Conservation (phyloP, 53 echinoderm and acorn worm genomes). For the Echinometra lucunter region DNA sequence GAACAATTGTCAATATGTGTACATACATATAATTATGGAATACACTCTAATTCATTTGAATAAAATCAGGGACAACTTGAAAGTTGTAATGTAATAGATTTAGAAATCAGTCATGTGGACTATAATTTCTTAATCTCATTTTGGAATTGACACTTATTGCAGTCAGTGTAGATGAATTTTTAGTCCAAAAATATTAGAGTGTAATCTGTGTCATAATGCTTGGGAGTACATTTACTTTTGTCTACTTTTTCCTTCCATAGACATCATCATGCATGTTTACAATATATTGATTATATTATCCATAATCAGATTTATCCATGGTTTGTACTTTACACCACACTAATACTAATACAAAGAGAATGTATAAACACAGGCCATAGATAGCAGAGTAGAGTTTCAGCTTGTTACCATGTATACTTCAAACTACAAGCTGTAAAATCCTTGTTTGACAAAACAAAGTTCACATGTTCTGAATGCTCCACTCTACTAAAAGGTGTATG, state of each 20-base stretch:
- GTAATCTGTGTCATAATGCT: too few relatives aligned
- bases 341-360: background rate
- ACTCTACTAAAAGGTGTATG: background rate
- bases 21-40: too few relatives aligned
- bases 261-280: background rate
- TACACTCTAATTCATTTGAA: too few relatives aligned
- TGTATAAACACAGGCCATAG: background rate
- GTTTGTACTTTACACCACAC: background rate
- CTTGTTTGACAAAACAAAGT: background rate
- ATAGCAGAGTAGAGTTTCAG: background rate
- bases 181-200: too few relatives aligned
- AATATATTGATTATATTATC: background rate
- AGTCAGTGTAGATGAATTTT: too few relatives aligned
- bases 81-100: too few relatives aligned
- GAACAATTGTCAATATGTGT: too few relatives aligned
- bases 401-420: background rate
- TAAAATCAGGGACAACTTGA: too few relatives aligned
- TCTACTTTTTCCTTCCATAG: background rate
- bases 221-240: background rate
- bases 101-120: too few relatives aligned
- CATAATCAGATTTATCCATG: background rate
- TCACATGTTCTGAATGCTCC: background rate
- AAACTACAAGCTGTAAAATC: background rate
- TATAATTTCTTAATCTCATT: too few relatives aligned
- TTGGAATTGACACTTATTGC: too few relatives aligned